Percentiles rank a stretch among this genome's conserved stretches.
Conservation (phyloP, 2,113 vertebrate genomes). For the Xiphorhynchus elegans region DNA sequence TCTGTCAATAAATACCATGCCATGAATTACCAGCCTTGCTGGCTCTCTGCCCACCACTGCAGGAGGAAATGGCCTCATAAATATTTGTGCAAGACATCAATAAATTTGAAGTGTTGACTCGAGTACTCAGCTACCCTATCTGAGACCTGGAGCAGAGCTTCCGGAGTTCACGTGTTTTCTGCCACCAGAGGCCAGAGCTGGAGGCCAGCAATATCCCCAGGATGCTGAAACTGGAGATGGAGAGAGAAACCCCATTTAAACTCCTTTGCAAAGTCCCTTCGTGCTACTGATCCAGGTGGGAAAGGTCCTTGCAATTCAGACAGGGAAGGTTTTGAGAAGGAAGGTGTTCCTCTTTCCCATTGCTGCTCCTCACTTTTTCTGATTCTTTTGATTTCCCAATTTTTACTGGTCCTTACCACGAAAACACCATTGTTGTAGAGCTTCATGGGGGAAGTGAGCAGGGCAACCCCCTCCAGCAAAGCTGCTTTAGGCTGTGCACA, state of each 20-base stretch:
- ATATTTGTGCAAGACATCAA: slow-evolving; percentile 76
- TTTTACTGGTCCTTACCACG: not conserved
- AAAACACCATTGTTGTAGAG: not conserved
- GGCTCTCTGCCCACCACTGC: slow-evolving; percentile 49
- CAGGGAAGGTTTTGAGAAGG: not conserved
- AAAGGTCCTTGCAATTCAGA: not conserved
- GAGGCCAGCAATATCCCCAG: not conserved
- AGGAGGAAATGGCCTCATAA: slow-evolving; percentile 70
- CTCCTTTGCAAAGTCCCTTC: not conserved
- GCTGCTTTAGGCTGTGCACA: not conserved
- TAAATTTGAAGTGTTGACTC: slow-evolving; percentile 72
- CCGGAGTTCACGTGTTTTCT: slow-evolving; percentile 29
- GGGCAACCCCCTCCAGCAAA: not conserved
- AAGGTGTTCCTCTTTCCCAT: not conserved
- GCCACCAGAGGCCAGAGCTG: not conserved
- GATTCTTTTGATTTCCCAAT: not conserved
- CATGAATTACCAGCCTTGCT: slow-evolving; percentile 10
- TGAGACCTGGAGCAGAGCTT: slow-evolving; percentile 52
- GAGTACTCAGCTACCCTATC: slow-evolving; percentile 67
- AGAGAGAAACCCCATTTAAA: slow-evolving; percentile 3
- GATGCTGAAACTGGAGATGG: slow-evolving; percentile 63
- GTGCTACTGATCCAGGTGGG: not conserved
- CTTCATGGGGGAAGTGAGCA: not conserved
- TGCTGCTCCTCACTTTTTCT: not conserved
- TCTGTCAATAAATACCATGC: slow-evolving; percentile 54